phyloP scores from a whole-genome alignment of 2,888 invertebrate species.

The Xestia rhomboidea region DNA sequence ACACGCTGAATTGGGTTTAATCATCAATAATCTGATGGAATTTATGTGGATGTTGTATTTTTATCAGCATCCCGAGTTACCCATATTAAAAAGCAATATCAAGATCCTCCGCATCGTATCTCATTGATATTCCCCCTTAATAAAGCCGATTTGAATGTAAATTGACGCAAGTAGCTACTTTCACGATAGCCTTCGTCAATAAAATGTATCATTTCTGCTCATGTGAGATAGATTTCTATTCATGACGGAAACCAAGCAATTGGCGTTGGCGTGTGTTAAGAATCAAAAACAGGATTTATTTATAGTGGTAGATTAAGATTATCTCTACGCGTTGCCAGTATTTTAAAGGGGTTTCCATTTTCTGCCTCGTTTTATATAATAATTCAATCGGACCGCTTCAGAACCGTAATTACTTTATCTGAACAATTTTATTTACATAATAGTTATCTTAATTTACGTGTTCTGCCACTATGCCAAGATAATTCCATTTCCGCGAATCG shows the following conservation, averaged over 20 bases:
- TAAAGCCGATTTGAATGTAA: conserved; percentile 79
- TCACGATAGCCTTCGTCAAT: conserved; percentile 73
- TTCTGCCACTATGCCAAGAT: conserved; percentile 60
- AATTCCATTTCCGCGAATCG: conserved; percentile 64
- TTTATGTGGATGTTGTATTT: conserved; percentile 38
- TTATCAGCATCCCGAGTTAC: conserved; percentile 30
- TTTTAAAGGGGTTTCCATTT: conserved; percentile 17
- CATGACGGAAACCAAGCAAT: conserved; percentile 58
- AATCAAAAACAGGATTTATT: conserved; percentile 52
- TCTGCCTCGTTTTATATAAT: conserved; percentile 8
- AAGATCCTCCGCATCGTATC: conserved; percentile 66
- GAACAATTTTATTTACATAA: conserved; percentile 33
- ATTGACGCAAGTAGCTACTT: conserved; percentile 77
- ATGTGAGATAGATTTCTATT: conserved; percentile 74
- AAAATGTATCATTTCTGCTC: conserved; percentile 74
- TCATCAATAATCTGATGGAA: conserved; percentile 21
- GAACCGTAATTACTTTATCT: conserved; percentile 36
- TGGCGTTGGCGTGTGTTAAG: conserved; percentile 53
- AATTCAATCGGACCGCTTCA: conserved; percentile 20
- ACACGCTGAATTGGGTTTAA: conserved; percentile 31
- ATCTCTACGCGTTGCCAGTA: background rate
- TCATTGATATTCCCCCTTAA: conserved; percentile 78
- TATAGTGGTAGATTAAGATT: conserved; percentile 20
- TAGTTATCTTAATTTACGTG: conserved; percentile 58
- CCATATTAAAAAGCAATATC: conserved; percentile 63